Conservation (phyloP, 2,888 invertebrate genomes). For the Scotopteryx bipunctaria region DNA sequence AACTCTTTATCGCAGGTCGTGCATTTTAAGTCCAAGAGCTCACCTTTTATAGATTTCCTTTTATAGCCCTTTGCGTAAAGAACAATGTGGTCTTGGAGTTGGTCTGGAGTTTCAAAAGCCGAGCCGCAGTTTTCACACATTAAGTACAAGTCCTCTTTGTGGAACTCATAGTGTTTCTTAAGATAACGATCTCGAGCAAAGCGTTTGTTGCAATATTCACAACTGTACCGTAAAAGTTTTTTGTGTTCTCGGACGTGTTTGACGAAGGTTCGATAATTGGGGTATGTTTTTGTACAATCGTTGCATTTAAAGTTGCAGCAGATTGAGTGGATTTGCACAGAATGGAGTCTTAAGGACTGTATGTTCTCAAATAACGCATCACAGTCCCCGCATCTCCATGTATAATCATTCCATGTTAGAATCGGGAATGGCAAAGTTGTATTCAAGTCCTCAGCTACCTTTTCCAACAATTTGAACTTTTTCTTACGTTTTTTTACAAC, state of each 20-base stretch:
- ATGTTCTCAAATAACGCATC: slow-evolving; percentile 71
- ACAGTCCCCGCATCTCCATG: slow-evolving; percentile 68
- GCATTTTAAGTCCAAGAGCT: slow-evolving; percentile 63
- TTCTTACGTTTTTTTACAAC: slow-evolving; percentile 49
- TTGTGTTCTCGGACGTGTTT: slow-evolving; percentile 67
- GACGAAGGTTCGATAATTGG: slow-evolving; percentile 58
- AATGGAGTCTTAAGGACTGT: slow-evolving; percentile 64
- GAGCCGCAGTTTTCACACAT: slow-evolving; percentile 66
- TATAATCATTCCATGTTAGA: slow-evolving; percentile 66
- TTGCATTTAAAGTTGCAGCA: slow-evolving; percentile 72
- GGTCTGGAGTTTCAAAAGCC: slow-evolving; percentile 56
- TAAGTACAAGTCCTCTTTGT: slow-evolving; percentile 28
- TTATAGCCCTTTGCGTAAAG: slow-evolving; percentile 54
- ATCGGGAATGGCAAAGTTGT: slow-evolving; percentile 32
- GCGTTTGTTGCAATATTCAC: slow-evolving; percentile 67
- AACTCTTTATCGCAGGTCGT: slow-evolving; percentile 68
- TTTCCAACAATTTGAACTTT: slow-evolving; percentile 39
- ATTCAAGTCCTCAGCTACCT: slow-evolving; percentile 33
- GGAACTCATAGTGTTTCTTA: slow-evolving; percentile 52
- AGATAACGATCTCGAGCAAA: slow-evolving; percentile 52
- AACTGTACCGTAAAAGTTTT: slow-evolving; percentile 61
- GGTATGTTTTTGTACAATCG: slow-evolving; percentile 56
- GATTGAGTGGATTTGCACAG: slow-evolving; percentile 64
- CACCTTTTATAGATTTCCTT: slow-evolving; percentile 47
- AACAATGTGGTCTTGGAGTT: slow-evolving; percentile 63